Evolutionary conservation across 2,113 vertebrate species (phyloP).

Genomic region (Engystomops pustulosus): DNA sequence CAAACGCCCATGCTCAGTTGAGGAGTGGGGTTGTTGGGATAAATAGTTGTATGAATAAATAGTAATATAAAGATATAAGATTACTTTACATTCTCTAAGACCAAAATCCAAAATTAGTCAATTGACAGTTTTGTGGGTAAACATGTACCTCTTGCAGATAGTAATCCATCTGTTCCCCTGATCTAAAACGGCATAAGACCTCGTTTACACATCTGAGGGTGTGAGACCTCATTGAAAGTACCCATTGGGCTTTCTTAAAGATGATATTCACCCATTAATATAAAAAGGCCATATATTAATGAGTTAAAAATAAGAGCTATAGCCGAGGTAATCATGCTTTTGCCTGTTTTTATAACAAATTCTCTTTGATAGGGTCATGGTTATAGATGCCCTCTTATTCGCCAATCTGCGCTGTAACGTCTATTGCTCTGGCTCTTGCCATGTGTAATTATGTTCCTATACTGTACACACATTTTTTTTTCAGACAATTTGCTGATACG

Average conservation of each 20-base stretch:
- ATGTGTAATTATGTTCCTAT: neutral
- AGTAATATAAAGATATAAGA: neutral
- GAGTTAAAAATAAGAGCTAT: neutral
- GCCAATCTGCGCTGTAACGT: neutral
- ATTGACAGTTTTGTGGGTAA: neutral
- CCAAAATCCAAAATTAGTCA: neutral
- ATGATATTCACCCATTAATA: neutral
- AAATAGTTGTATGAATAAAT: too few species aligned
- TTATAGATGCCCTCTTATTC: neutral
- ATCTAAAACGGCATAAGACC: too few species aligned
- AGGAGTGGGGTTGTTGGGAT: too few species aligned
- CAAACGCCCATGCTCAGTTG: too few species aligned
- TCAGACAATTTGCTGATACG: conserved; percentile 93
- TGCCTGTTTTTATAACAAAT: neutral
- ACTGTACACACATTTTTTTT: neutral
- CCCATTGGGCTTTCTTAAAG: neutral
- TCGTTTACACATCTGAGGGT: too few species aligned
- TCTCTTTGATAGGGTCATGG: neutral
- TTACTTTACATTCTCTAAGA: neutral
- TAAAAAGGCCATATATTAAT: neutral
- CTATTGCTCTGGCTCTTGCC: neutral
- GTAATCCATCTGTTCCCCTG: neutral
- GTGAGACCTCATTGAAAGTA: too few species aligned
- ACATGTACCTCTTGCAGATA: neutral
- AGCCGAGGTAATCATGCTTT: neutral